These are phyloP conservation scores for Clanis bilineata DNA, from an alignment of 2,888 invertebrate genomes.

Conservation along the genomic window DNA sequence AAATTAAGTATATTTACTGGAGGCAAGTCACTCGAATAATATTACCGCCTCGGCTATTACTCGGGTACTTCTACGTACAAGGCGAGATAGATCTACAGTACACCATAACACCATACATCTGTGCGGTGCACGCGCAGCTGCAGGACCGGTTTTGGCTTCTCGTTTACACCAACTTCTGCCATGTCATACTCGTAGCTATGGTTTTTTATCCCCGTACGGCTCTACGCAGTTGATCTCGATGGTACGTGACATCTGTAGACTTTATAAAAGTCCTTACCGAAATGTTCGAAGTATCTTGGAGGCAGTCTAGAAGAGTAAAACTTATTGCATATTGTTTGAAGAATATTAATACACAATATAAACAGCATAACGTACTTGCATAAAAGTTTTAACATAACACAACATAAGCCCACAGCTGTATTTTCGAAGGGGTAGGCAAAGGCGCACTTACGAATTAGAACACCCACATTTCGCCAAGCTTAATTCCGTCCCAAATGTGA, in stretches of 20 bases:
- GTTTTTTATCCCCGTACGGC: conserved; percentile 6
- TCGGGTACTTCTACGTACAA: background rate
- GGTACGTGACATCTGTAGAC: conserved; percentile 7
- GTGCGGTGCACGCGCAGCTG: conserved; percentile 71
- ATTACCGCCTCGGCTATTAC: background rate
- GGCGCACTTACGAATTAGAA: too few species aligned
- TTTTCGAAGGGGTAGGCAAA: too few species aligned
- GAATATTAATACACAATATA: too few species aligned
- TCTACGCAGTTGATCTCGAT: conserved; percentile 1
- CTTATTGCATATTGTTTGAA: too few species aligned
- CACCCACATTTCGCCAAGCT: too few species aligned
- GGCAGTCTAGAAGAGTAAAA: background rate
- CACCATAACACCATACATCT: conserved; percentile 34
- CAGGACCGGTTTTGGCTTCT: conserved; percentile 72
- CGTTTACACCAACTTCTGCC: conserved; percentile 57
- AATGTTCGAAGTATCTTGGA: background rate
- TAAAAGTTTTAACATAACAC: too few species aligned
- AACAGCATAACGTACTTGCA: too few species aligned
- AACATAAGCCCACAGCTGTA: too few species aligned
- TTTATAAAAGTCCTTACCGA: background rate
- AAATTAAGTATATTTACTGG: background rate
- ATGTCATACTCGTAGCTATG: conserved; percentile 40
- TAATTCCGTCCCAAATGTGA: too few species aligned
- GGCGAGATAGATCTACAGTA: conserved; percentile 13
- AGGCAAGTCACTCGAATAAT: background rate